These are phyloP conservation scores for Drosophila novamexicana DNA, from an alignment of 1,140 invertebrate species.

Conservation along the genomic window DNA sequence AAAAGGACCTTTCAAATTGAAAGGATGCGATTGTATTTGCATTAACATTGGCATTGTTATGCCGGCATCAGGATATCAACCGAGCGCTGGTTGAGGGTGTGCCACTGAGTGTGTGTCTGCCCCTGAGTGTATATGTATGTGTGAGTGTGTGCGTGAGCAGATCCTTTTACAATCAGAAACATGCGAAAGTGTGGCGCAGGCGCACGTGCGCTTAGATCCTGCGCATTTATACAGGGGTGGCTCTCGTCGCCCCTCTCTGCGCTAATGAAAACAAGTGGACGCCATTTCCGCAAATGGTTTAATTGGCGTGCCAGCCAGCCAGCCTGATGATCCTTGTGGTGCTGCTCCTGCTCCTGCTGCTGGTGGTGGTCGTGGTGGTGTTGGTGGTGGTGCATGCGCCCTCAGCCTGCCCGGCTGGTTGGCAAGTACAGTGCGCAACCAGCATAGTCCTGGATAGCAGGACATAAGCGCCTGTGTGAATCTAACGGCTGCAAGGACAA, in stretches of 20 bases:
- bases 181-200: constrained; percentile 77
- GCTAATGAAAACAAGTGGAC: constrained; percentile 79
- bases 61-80: constrained; percentile 71
- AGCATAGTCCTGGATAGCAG: constrained; percentile 44
- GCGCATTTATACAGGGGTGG: constrained; percentile 47
- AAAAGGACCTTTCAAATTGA: constrained; percentile 59
- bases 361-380: constrained; percentile 18
- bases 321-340: constrained; percentile 30
- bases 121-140: neutral
- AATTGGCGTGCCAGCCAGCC: constrained; percentile 64
- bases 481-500: constrained; percentile 63
- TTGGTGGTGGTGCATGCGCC: constrained; percentile 31
- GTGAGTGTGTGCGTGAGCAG: constrained; percentile 36
- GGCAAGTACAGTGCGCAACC: constrained; percentile 69
- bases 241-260: constrained; percentile 33
- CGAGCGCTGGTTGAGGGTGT: constrained; percentile 63
- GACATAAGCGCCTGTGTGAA: constrained; percentile 63
- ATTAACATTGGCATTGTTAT: constrained; percentile 77
- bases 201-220: constrained; percentile 68
- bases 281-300: constrained; percentile 69
- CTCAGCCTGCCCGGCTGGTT: constrained; percentile 33
- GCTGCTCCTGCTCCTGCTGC: constrained; percentile 25
- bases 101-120: constrained; percentile 1
- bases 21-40: constrained; percentile 82
- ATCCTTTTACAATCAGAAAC: constrained; percentile 63